These are phyloP conservation scores for Tylochromis polylepis DNA, from an alignment of 2,113 vertebrate species.

Conservation along the genomic window DNA sequence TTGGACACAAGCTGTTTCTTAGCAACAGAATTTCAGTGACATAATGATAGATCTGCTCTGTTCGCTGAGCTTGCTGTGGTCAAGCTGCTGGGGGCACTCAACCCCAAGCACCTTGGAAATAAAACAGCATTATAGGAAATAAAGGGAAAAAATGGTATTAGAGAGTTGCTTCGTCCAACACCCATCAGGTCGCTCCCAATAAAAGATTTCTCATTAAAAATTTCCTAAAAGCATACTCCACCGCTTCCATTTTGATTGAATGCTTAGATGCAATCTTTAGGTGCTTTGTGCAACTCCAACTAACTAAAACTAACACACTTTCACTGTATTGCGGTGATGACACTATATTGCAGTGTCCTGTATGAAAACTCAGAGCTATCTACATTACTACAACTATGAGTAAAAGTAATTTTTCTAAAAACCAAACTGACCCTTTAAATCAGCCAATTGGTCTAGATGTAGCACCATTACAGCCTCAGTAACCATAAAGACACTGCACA, in stretches of 20 bases:
- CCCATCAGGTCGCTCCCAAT: not conserved
- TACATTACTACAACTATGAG: not conserved
- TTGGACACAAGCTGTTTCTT: not conserved
- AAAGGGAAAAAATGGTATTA: not conserved
- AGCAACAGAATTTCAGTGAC: not conserved
- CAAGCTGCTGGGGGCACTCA: not conserved
- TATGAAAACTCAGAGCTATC: not conserved
- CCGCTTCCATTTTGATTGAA: not conserved
- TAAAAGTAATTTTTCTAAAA: not conserved
- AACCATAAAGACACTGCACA: too few relatives aligned
- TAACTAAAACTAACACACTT: not conserved
- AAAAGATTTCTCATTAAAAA: not conserved
- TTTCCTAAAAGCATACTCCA: not conserved
- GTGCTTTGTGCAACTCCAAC: not conserved
- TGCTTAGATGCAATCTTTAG: not conserved
- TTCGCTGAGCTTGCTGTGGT: not conserved
- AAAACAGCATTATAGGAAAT: not conserved
- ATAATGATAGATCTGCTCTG: not conserved
- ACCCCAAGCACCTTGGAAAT: not conserved
- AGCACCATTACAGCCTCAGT: not conserved
- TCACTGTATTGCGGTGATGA: rapidly evolving
- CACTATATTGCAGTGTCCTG: not conserved
- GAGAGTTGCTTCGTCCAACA: not conserved
- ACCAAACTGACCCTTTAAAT: not conserved
- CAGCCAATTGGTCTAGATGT: not conserved